Percentiles rank a stretch among this genome's conserved stretches.
Conservation (phyloP, 2,113 vertebrate species). For the Natator depressus region DNA sequence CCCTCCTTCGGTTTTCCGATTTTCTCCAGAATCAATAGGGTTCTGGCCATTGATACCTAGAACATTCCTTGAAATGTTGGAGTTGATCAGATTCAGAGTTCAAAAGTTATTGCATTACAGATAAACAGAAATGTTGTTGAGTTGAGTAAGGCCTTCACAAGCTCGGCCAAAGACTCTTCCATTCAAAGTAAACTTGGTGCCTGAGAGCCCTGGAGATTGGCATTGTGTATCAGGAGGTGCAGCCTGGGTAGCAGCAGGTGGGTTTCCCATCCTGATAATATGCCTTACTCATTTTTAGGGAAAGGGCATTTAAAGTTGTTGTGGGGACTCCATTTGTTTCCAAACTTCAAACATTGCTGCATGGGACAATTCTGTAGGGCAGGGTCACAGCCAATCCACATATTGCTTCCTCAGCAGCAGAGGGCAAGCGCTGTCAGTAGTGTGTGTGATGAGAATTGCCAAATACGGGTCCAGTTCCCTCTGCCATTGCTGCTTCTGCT, state of each 20-base stretch:
- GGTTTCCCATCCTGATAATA: not conserved
- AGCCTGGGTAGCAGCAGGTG: not conserved
- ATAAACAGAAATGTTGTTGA: not conserved
- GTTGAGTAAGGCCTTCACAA: not conserved
- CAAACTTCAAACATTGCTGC: fast-evolving
- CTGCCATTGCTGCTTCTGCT: not conserved
- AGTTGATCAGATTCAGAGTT: not conserved
- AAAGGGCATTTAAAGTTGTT: not conserved
- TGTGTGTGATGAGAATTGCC: not conserved
- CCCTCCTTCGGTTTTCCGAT: not conserved
- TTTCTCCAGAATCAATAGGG: not conserved
- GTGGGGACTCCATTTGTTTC: not conserved
- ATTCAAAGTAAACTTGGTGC: not conserved
- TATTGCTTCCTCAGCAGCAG: not conserved
- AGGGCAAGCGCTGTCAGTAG: not conserved
- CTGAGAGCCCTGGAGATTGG: not conserved
- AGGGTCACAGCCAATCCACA: not conserved
- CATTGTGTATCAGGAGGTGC: not conserved
- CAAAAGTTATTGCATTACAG: not conserved
- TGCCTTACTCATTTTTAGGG: not conserved
- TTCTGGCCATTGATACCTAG: not conserved
- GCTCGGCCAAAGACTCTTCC: not conserved
- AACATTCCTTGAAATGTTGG: not conserved
- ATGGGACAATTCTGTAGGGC: not conserved
- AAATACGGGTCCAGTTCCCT: not conserved